phyloP scores from a whole-genome alignment of 2,888 invertebrate genomes.

The Thysanoteuthis rhombus region DNA sequence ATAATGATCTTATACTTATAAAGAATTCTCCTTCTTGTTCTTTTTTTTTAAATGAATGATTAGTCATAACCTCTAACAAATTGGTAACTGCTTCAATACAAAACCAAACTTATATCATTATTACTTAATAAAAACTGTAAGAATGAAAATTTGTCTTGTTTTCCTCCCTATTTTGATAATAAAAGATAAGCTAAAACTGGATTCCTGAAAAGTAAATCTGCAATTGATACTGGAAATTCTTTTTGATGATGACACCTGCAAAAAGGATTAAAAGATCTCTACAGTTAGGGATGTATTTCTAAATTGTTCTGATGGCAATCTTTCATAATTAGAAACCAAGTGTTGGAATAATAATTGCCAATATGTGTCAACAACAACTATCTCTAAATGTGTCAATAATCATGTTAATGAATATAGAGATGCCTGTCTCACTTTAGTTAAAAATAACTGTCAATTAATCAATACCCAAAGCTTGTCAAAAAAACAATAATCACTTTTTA shows the following conservation, averaged over 20 bases:
- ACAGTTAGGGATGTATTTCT: background rate
- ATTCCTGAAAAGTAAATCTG: background rate
- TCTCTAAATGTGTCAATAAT: background rate
- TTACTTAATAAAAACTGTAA: too few species aligned
- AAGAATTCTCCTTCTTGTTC: too few species aligned
- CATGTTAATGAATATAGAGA: background rate
- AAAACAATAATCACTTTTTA: background rate
- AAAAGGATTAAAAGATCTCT: background rate
- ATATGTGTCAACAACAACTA: background rate
- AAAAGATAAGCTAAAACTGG: too few species aligned
- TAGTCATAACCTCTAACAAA: too few species aligned
- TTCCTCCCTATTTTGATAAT: too few species aligned
- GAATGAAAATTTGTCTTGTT: too few species aligned
- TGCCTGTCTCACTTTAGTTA: background rate
- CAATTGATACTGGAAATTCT: background rate
- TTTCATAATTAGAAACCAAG: background rate
- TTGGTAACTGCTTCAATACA: too few species aligned
- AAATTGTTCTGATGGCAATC: background rate
- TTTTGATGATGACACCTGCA: background rate
- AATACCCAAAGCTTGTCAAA: background rate
- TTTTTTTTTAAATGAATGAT: too few species aligned
- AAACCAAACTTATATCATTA: too few species aligned
- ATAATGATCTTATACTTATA: too few species aligned
- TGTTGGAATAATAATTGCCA: background rate
- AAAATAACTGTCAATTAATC: background rate